Evolutionary conservation across 2,797 vertebrate genomes (phyloP).

Genomic region (Pipistrellus pygmaeus): DNA sequence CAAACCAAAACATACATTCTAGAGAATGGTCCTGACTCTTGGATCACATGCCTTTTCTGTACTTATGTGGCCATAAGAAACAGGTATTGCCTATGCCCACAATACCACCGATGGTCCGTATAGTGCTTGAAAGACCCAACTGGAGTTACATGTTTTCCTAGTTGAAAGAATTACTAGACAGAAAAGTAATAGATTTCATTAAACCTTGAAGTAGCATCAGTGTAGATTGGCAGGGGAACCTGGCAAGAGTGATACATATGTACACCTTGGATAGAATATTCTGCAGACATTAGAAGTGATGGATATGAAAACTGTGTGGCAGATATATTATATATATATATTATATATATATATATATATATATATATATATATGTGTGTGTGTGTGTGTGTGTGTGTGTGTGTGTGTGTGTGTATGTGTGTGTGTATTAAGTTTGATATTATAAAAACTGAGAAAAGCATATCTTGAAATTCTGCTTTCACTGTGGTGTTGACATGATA

Average conservation of each 20-base stretch:
- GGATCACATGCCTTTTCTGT: neutral
- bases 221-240: neutral
- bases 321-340: too few species aligned
- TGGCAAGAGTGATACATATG: neutral
- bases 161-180: neutral
- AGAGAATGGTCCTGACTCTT: neutral
- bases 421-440: neutral
- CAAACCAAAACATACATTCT: neutral
- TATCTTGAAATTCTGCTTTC: neutral
- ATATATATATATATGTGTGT: too few species aligned
- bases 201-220: neutral
- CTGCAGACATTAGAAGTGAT: neutral
- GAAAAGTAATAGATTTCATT: neutral
- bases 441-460: neutral
- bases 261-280: neutral
- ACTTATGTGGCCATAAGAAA: neutral
- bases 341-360: too few species aligned
- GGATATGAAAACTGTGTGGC: neutral
- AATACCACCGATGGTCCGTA: too few species aligned
- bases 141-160: neutral
- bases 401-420: too few species aligned
- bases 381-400: too few species aligned
- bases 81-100: neutral
- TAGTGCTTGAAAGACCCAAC: neutral
- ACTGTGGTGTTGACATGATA: neutral